phyloP scores from a whole-genome alignment of 2,113 vertebrate species.

The Mastomys natalensis region DNA sequence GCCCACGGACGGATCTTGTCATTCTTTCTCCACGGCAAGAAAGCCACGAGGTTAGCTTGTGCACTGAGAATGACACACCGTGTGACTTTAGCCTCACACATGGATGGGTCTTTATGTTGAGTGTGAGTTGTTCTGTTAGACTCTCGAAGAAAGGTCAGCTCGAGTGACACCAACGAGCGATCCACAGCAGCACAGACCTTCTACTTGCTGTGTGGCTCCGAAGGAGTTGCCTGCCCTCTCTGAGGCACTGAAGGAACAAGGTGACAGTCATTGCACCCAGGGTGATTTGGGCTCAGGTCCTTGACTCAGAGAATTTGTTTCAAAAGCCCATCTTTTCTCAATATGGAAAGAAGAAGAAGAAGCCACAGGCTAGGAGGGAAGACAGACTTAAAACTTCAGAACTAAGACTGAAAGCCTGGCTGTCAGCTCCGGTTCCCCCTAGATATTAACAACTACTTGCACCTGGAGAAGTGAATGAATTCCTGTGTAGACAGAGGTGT shows the following conservation, averaged over 20 bases:
- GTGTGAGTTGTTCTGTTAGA: no score
- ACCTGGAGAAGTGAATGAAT: not conserved
- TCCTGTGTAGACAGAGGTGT: not conserved
- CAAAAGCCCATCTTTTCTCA: not conserved
- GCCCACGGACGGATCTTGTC: not conserved
- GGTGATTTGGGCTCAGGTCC: not conserved
- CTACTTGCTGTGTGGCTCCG: not conserved
- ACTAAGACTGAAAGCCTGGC: not conserved
- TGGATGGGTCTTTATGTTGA: fast-evolving
- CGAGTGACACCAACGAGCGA: not conserved
- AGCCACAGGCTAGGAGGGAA: not conserved
- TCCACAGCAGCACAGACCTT: not conserved
- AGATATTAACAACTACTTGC: not conserved
- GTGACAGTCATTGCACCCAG: not conserved
- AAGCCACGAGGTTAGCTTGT: not conserved
- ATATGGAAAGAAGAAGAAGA: not conserved
- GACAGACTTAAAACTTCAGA: not conserved
- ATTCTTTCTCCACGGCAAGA: not conserved
- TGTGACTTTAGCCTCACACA: not conserved
- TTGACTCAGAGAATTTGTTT: not conserved
- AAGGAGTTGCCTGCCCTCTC: not conserved
- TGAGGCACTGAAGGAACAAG: not conserved
- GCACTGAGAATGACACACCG: not conserved
- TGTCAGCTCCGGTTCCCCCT: not conserved
- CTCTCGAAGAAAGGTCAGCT: not conserved